Evolutionary conservation across 2,888 invertebrate genomes (phyloP), one percentile per base, ranked within the genome.

Genomic region (Aproaerema taeniolella): DNA sequence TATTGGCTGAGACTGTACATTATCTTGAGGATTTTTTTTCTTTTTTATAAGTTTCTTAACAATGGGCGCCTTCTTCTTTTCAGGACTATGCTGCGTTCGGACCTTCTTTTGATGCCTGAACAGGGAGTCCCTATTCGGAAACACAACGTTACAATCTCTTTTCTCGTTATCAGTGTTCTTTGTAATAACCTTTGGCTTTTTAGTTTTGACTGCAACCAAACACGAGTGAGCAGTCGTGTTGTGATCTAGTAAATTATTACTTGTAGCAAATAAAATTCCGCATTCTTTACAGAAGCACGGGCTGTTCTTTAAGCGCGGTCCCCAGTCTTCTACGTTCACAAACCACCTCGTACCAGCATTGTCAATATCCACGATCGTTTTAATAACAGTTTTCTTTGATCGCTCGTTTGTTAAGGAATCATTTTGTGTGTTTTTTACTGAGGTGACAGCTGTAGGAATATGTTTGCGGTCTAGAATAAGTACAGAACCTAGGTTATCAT

Each of bases 171-270:
- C 31, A 25, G 11, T 7, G 4, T 29, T 32, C n/a, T 13, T 26
- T 6, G 2, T 7, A 11, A 15, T 16, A 4, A 7, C 20, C 34
- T 45, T 43, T 0, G 53, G 31, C 33, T 44, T 45, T 31, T 61
- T 54, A 1, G 39, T 36, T 1, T 46, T 42, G 2, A 52, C 41
- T 0, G 70, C 66, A 0, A 74, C 51, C 5, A 76, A 15, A 9
- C 64, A 66, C 0, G 75, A 76, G 38, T 76, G 76, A 0, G 51
- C 55, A 0, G 43, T 25, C 67, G 67, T 74, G 4, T 70, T 73
- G 17, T 76, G 76, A 0, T 63, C 59, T 29, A 70, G 67, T 2
- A 71, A 45, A 0, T 61, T 61, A 10, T 73, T 76, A 0, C 55
- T 53, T 0, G 75, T 75, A 0, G 71, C 51, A 17, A 76, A 76